Conservation (phyloP, 2,113 vertebrate species). For the Megaceryle torquata region DNA sequence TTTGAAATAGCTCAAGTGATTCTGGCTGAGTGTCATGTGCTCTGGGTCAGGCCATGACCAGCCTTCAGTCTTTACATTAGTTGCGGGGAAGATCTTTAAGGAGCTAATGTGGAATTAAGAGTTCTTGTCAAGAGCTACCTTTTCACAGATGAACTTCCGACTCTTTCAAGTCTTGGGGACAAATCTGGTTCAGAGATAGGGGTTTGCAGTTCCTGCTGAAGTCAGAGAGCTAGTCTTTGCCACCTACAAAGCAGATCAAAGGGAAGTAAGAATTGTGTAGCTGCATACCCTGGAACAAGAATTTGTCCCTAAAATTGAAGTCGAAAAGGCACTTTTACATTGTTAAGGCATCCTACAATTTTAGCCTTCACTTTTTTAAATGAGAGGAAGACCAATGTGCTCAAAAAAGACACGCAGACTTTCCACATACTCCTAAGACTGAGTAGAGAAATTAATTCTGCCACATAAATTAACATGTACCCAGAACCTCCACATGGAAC, state of each 20-base stretch:
- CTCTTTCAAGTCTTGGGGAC: not conserved
- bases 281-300: not conserved
- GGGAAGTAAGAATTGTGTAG: not conserved
- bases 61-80: not conserved
- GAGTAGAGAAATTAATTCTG: not conserved
- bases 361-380: not conserved
- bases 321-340: not conserved
- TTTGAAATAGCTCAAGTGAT: not conserved
- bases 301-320: not conserved
- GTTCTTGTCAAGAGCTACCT: not conserved
- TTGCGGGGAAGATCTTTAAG: not conserved
- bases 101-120: not conserved
- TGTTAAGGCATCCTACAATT: not conserved
- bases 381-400: not conserved
- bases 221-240: not conserved
- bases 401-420: not conserved
- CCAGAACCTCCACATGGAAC: not conserved
- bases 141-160: not conserved
- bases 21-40: not conserved
- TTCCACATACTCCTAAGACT: rapidly evolving
- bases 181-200: not conserved
- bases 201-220: not conserved
- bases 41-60: not conserved
- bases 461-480: not conserved
- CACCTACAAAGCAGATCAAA: not conserved